These are phyloP conservation scores for Gopherus flavomarginatus DNA, from an alignment of 2,113 vertebrate species.

Conservation along the genomic window DNA sequence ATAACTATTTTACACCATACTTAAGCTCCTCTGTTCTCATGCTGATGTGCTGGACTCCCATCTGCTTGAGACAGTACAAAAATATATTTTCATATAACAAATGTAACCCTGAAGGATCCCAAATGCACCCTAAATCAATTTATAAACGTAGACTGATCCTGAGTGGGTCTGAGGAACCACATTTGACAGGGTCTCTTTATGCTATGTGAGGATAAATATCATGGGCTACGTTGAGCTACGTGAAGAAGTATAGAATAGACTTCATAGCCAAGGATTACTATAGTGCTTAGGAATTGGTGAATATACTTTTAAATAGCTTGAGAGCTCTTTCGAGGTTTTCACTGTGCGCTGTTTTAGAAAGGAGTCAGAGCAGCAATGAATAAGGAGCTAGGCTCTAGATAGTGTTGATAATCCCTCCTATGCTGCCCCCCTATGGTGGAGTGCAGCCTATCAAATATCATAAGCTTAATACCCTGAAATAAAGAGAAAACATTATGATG, in stretches of 20 bases:
- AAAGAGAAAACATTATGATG: background rate
- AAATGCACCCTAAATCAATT: background rate
- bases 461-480: background rate
- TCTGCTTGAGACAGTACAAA: background rate
- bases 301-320: background rate
- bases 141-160: background rate
- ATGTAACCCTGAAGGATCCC: background rate
- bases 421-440: background rate
- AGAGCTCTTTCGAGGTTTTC: background rate
- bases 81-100: fast-evolving
- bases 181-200: background rate
- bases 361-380: background rate
- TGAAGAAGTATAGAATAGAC: background rate
- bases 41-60: fast-evolving
- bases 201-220: background rate
- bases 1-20: background rate
- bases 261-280: background rate
- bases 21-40: background rate
- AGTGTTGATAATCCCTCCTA: background rate
- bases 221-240: background rate
- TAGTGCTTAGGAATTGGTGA: background rate
- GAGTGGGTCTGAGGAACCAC: background rate
- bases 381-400: background rate
- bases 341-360: background rate
- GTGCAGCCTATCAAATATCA: background rate